Evolutionary conservation across 2,113 vertebrate species (phyloP).

Genomic region (Pungitius pungitius): DNA sequence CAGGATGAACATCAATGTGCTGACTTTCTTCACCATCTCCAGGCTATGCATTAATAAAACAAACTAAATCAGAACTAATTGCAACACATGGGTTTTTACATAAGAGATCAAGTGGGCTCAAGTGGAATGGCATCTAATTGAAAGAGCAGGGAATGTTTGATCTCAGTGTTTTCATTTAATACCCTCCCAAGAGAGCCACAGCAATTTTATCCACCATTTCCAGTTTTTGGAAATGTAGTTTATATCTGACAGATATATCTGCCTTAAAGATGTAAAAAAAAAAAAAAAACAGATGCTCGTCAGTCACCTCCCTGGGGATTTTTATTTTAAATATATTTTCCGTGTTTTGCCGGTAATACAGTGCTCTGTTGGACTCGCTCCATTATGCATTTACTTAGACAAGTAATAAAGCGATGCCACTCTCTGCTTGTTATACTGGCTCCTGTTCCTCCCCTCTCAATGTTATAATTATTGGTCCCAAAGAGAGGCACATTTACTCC

Average conservation of each 20-base stretch:
- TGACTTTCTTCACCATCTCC: conserved; percentile 37
- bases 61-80: conserved; percentile 60
- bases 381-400: conserved; percentile 71
- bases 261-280: background rate
- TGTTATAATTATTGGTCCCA: conserved; percentile 69
- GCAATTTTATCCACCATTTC: conserved; percentile 32
- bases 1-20: conserved; percentile 19
- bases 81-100: conserved; percentile 51
- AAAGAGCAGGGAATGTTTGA: conserved; percentile 59
- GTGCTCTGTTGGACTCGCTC: conserved; percentile 48
- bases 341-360: conserved; percentile 22
- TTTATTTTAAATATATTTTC: conserved; percentile 32
- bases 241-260: conserved; percentile 12
- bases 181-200: conserved; percentile 21
- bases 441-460: conserved; percentile 62
- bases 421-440: conserved; percentile 67
- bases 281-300: background rate
- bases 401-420: conserved; percentile 71
- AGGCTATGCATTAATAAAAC: conserved; percentile 62
- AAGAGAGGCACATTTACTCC: conserved; percentile 40
- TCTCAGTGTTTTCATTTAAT: conserved; percentile 56
- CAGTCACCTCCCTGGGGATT: conserved; percentile 29
- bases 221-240: conserved; percentile 32
- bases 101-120: conserved; percentile 60
- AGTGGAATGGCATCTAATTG: conserved; percentile 55